phyloP scores from a whole-genome alignment of 1,140 invertebrate species.

The Pinna nobilis region DNA sequence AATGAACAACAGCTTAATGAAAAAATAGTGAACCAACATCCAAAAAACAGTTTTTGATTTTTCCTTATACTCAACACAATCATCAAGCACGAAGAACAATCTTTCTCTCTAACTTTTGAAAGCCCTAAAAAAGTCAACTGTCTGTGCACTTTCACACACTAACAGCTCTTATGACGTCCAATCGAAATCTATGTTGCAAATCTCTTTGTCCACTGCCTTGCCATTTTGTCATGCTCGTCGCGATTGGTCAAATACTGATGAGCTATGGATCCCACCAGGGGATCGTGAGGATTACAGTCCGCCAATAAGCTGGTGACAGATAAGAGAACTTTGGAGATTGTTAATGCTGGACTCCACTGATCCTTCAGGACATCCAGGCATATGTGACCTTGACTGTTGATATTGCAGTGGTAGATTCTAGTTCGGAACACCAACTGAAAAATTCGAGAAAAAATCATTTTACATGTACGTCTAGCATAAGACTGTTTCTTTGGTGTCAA shows the following conservation, averaged over 20 bases:
- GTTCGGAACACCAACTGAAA: constrained; percentile 92
- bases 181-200: constrained; percentile 98
- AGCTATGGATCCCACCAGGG: constrained; percentile 97
- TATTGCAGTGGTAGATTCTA: constrained; percentile 75
- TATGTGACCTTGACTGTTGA: constrained; percentile 75
- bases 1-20: too few relatives aligned
- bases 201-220: constrained; percentile 97
- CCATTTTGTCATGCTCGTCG: constrained; percentile 98
- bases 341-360: constrained; percentile 74
- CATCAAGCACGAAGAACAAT: too few relatives aligned
- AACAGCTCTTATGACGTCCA: too few relatives aligned
- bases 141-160: too few relatives aligned
- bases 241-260: constrained; percentile 98
- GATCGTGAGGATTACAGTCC: constrained; percentile 86
- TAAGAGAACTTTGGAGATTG: constrained; percentile 76
- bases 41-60: too few relatives aligned
- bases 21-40: too few relatives aligned
- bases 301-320: constrained; percentile 90
- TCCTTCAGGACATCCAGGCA: constrained; percentile 75
- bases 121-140: too few relatives aligned
- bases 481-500: too few relatives aligned
- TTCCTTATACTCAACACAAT: too few relatives aligned
- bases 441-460: neutral
- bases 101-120: too few relatives aligned
- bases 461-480: too few relatives aligned